phyloP scores from a whole-genome alignment of 2,113 vertebrate species.

The Puma concolor region DNA sequence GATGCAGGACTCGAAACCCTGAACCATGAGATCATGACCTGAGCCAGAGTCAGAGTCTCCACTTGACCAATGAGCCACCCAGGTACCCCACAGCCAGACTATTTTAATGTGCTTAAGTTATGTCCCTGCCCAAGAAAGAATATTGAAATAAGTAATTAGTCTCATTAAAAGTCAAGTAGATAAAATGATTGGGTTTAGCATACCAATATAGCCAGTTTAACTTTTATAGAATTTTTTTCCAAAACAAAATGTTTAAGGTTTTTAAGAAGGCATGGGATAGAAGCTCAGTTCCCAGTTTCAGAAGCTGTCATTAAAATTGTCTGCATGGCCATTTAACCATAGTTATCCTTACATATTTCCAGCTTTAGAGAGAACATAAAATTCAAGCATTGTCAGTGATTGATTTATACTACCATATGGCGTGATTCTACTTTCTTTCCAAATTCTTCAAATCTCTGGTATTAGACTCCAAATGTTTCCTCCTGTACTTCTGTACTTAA shows the following conservation, averaged over 20 bases:
- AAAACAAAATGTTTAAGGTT: not conserved
- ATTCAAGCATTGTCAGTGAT: not conserved
- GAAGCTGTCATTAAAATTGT: conserved; percentile 9
- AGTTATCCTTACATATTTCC: not conserved
- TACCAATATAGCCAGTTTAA: not conserved
- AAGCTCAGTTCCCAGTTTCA: conserved; percentile 4
- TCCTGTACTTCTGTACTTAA: not conserved
- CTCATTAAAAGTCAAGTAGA: conserved; percentile 35
- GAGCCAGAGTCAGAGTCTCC: no score
- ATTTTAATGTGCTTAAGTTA: conserved; percentile 31
- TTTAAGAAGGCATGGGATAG: not conserved
- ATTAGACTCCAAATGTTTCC: not conserved
- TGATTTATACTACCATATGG: not conserved
- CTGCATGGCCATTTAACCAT: not conserved
- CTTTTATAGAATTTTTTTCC: conserved; percentile 18
- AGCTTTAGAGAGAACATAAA: not conserved
- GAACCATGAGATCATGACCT: no score
- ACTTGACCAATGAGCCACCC: no score
- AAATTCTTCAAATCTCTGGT: not conserved
- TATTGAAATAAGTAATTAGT: conserved; percentile 11
- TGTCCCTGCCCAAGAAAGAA: conserved; percentile 11
- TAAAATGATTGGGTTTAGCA: conserved; percentile 31
- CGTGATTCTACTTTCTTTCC: not conserved
- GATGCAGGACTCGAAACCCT: no score
- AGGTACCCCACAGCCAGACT: not conserved